Evolutionary conservation across 2,888 invertebrate species (phyloP).

Genomic region (Axea sp.): DNA sequence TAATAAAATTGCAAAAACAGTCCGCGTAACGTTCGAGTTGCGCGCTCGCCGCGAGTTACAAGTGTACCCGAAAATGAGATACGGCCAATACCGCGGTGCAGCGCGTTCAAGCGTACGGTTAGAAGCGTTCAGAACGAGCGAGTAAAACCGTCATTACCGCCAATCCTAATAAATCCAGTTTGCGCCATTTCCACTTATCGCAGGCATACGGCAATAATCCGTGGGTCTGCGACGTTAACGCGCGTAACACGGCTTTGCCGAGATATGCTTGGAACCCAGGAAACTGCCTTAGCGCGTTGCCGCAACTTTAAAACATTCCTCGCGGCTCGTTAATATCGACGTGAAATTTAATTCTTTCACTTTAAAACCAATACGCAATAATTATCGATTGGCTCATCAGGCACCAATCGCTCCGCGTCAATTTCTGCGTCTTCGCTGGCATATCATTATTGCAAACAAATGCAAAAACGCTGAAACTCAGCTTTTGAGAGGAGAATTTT

Average conservation of each 20-base stretch:
- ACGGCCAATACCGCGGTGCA: constrained; percentile 38
- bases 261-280: not conserved
- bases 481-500: too few relatives aligned
- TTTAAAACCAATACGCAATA: constrained; percentile 26
- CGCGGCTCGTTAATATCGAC: too few relatives aligned
- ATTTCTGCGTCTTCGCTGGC: too few relatives aligned
- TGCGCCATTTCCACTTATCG: constrained; percentile 71
- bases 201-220: constrained; percentile 66
- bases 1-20: too few relatives aligned
- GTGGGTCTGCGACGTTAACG: constrained; percentile 47
- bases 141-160: constrained; percentile 74
- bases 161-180: constrained; percentile 75
- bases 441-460: too few relatives aligned
- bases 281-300: constrained; percentile 18
- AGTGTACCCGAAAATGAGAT: constrained; percentile 50
- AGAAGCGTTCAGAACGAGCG: constrained; percentile 50
- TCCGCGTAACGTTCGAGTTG: constrained; percentile 16
- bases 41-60: constrained; percentile 32
- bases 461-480: too few relatives aligned
- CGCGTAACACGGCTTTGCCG: constrained; percentile 21
- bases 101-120: constrained; percentile 33
- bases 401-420: too few relatives aligned
- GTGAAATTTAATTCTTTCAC: too few relatives aligned
- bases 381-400: too few relatives aligned
- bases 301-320: constrained; percentile 1